Percentiles rank a stretch among this genome's conserved stretches.
phyloP scores from a whole-genome alignment of 2,797 vertebrate species.

The Scarus forsteni region DNA sequence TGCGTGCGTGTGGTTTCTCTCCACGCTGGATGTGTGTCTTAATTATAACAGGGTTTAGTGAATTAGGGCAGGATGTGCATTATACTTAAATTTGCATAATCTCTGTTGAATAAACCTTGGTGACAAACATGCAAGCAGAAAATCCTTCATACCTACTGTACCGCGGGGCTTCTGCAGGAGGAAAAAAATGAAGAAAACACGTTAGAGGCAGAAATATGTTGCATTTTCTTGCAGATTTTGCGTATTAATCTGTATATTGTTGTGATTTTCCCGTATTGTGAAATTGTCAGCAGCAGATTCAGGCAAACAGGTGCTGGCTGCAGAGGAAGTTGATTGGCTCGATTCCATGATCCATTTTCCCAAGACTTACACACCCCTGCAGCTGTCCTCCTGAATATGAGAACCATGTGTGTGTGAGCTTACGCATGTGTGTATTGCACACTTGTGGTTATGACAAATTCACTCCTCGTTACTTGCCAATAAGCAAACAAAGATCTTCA shows the following conservation, averaged over 20 bases:
- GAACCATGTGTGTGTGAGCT: slow-evolving; percentile 64
- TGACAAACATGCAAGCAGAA: slow-evolving; percentile 62
- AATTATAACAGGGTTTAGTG: slow-evolving; percentile 79
- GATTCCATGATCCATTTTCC: slow-evolving; percentile 81
- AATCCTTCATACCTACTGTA: slow-evolving; percentile 47
- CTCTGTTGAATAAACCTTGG: slow-evolving; percentile 73
- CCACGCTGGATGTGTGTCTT: slow-evolving; percentile 67
- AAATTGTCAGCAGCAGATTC: slow-evolving; percentile 66
- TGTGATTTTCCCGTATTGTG: slow-evolving; percentile 61
- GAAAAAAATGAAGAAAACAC: slow-evolving; percentile 5
- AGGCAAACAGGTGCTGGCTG: slow-evolving; percentile 74
- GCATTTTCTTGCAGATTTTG: slow-evolving; percentile 24
- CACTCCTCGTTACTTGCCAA: slow-evolving; percentile 63
- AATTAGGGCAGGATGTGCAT: slow-evolving; percentile 80
- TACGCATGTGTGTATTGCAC: slow-evolving; percentile 41
- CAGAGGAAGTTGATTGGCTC: slow-evolving; percentile 80
- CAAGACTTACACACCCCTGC: slow-evolving; percentile 80
- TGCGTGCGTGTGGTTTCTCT: slow-evolving; percentile 32
- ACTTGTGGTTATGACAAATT: slow-evolving; percentile 73
- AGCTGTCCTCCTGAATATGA: slow-evolving; percentile 82
- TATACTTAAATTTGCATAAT: slow-evolving; percentile 78
- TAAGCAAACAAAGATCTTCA: slow-evolving; percentile 55
- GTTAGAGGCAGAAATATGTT: slow-evolving; percentile 49
- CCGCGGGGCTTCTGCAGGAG: slow-evolving; percentile 17
- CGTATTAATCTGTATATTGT: slow-evolving; percentile 57